phyloP scores from a whole-genome alignment of 2,888 invertebrate species.

The Clusia tigrina region DNA sequence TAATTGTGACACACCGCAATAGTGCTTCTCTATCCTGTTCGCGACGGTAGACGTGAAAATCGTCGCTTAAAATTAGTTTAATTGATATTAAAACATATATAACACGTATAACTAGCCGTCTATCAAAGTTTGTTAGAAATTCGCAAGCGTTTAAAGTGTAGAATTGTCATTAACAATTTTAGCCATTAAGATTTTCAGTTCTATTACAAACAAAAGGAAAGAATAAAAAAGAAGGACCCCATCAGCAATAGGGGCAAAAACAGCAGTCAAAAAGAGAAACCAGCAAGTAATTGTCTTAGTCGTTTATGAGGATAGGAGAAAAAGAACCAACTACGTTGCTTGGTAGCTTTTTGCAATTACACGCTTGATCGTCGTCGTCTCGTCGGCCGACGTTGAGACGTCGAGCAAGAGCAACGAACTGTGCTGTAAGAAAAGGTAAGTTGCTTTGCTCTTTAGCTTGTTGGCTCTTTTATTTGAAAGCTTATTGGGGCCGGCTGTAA shows the following conservation, averaged over 20 bases:
- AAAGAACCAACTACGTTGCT: background rate
- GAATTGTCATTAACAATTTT: too few relatives aligned
- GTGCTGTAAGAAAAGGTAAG: slow-evolving; percentile 29
- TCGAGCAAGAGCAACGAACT: slow-evolving; percentile 32
- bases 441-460: slow-evolving; percentile 3
- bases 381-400: slow-evolving; percentile 8
- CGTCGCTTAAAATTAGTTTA: too few relatives aligned
- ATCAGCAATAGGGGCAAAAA: background rate
- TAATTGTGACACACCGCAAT: too few relatives aligned
- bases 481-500: background rate
- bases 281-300: background rate
- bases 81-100: too few relatives aligned
- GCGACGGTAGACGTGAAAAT: too few relatives aligned
- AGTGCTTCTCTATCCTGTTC: too few relatives aligned
- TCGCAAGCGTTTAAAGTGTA: too few relatives aligned
- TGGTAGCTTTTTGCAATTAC: background rate
- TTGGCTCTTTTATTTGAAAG: background rate
- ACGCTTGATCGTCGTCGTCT: slow-evolving; percentile 5
- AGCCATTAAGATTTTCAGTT: too few relatives aligned
- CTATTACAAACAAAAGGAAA: background rate
- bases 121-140: too few relatives aligned
- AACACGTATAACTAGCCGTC: too few relatives aligned
- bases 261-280: background rate
- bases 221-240: background rate
- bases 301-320: background rate